phyloP scores from a whole-genome alignment of 2,888 invertebrate genomes.

The Argynnis bischoffii region DNA sequence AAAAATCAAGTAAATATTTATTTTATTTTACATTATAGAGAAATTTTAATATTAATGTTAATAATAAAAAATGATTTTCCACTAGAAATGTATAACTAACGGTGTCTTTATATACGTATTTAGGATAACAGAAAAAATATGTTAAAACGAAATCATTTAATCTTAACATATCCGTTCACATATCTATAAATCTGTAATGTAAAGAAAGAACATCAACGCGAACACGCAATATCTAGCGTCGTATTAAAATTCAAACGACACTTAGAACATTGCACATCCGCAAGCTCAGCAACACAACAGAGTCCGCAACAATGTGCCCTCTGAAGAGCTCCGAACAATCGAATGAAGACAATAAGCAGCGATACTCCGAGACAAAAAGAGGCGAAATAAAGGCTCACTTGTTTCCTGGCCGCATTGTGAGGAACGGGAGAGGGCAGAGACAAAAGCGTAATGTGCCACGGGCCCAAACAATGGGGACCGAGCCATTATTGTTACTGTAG shows the following conservation, averaged over 20 bases:
- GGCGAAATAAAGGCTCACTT: constrained; percentile 84
- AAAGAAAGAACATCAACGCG: constrained; percentile 27
- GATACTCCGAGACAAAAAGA: constrained; percentile 84
- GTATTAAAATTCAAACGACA: constrained; percentile 76
- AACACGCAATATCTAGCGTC: constrained; percentile 51
- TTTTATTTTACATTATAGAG: no score
- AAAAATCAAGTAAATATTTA: no score
- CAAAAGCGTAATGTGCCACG: constrained; percentile 83
- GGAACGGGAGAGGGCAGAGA: constrained; percentile 82
- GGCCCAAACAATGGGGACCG: constrained; percentile 80
- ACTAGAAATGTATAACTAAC: no score
- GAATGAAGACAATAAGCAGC: constrained; percentile 84
- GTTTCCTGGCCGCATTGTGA: constrained; percentile 83
- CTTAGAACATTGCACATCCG: constrained; percentile 78
- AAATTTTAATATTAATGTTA: no score
- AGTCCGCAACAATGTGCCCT: constrained; percentile 82
- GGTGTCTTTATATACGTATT: no score
- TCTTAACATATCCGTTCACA: not conserved
- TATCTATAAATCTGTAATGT: not conserved
- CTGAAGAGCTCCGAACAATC: constrained; percentile 83
- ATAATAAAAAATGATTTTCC: no score
- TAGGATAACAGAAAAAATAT: no score
- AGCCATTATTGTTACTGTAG: constrained; percentile 82
- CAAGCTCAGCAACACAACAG: constrained; percentile 78
- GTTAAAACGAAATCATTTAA: not conserved